Conservation (phyloP, 2,888 invertebrate genomes). For the Agapostemon virescens region DNA sequence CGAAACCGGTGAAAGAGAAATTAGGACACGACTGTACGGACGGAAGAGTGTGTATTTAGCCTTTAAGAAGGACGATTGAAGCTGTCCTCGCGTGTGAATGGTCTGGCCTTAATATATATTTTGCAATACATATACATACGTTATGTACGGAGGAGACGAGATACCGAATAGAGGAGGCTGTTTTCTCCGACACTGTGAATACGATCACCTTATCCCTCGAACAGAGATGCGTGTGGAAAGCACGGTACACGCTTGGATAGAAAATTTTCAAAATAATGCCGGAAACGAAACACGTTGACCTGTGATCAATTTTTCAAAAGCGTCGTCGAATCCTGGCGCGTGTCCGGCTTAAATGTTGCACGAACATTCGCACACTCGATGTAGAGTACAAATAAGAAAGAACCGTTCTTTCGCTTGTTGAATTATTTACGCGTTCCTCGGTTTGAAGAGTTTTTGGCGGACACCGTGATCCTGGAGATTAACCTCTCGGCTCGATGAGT, state of each 20-base stretch:
- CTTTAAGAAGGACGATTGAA: constrained; percentile 47
- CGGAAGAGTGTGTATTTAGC: constrained; percentile 28
- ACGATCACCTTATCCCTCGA: constrained; percentile 49
- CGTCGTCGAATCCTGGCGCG: neutral
- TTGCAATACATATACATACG: constrained; percentile 60
- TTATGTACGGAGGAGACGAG: constrained; percentile 33
- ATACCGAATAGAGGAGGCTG: constrained; percentile 30
- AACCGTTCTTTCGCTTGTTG: neutral
- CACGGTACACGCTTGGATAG: constrained; percentile 5
- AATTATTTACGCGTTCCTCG: neutral
- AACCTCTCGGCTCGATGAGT: too few relatives aligned
- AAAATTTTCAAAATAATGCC: neutral
- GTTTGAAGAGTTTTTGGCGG: neutral
- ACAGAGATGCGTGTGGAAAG: constrained; percentile 44
- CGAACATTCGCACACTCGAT: neutral
- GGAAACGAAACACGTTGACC: neutral
- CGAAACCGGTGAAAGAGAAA: constrained; percentile 20
- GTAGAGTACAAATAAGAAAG: neutral
- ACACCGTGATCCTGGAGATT: neutral
- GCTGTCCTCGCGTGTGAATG: constrained; percentile 56
- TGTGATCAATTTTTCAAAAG: neutral
- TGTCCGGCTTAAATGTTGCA: neutral
- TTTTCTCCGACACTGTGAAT: constrained; percentile 65
- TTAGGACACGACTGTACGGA: constrained; percentile 18
- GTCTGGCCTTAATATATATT: constrained; percentile 67